A percentile compares a stretch with the other conserved stretches of the same genome.
These are phyloP conservation scores for Emydoidea blandingii DNA, from an alignment of 2,797 vertebrate species.

Conservation along the genomic window DNA sequence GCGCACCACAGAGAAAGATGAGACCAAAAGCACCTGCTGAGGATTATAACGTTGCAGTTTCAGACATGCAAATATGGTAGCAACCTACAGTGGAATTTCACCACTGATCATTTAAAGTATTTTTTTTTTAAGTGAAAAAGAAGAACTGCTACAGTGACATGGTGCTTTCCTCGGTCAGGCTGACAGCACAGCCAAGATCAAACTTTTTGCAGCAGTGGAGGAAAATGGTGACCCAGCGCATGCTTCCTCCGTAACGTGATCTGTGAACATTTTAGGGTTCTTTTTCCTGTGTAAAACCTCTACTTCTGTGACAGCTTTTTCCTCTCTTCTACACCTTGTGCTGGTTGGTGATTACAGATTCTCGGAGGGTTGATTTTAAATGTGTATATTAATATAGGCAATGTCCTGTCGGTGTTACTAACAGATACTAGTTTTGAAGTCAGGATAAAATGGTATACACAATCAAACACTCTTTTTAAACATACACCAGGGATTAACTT, in stretches of 20 bases:
- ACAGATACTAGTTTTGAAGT: not conserved
- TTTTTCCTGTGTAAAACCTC: slow-evolving; percentile 48
- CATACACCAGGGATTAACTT: not conserved
- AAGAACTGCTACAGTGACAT: not conserved
- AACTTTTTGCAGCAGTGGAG: not conserved
- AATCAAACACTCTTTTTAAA: not conserved
- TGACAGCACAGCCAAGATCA: not conserved
- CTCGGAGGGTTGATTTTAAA: fast-evolving
- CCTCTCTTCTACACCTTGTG: slow-evolving; percentile 38
- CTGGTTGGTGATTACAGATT: slow-evolving; percentile 27
- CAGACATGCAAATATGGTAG: not conserved
- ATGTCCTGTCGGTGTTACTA: fast-evolving
- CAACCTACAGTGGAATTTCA: fast-evolving
- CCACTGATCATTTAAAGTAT: not conserved
- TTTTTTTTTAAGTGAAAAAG: not conserved
- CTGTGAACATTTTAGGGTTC: not conserved
- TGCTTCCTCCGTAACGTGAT: not conserved
- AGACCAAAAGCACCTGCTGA: not conserved
- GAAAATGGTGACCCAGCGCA: not conserved
- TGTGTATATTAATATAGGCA: fast-evolving
- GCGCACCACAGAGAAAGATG: not conserved
- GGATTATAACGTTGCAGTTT: not conserved
- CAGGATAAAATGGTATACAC: not conserved
- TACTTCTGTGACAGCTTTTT: slow-evolving; percentile 38
- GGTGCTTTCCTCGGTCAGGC: not conserved